phyloP scores from a whole-genome alignment of 37 sponge, comb jelly and placozoan species.

The Haliclona indistincta region DNA sequence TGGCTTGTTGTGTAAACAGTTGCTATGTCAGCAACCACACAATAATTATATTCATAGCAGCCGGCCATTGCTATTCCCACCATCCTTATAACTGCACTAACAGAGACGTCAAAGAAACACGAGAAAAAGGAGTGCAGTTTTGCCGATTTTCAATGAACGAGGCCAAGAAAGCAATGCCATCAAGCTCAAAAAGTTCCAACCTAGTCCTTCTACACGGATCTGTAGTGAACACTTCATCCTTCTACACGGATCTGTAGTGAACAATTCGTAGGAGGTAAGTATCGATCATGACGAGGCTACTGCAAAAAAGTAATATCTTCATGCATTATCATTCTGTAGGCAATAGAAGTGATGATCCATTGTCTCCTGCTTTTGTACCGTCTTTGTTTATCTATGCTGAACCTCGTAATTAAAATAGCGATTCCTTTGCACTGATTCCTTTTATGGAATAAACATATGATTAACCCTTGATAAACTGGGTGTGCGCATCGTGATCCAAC shows the following conservation, averaged over 20 bases:
- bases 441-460: too few species aligned
- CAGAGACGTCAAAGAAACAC: conserved; percentile 41
- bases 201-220: conserved; percentile 17
- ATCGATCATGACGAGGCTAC: too few species aligned
- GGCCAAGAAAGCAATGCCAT: conserved; percentile 27
- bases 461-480: too few species aligned
- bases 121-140: conserved; percentile 37
- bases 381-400: conserved; percentile 13
- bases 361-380: conserved; percentile 34
- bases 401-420: too few species aligned
- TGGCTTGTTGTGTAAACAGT: too few species aligned
- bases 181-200: conserved; percentile 19
- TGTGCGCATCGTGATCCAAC: too few species aligned
- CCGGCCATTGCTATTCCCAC: too few species aligned
- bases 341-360: conserved; percentile 14
- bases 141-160: conserved; percentile 32
- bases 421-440: too few species aligned
- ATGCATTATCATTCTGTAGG: not conserved
- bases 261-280: conserved; percentile 44
- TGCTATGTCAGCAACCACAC: too few species aligned
- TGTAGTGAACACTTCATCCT: conserved; percentile 37
- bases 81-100: conserved; percentile 25
- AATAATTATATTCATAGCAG: too few species aligned
- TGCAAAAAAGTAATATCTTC: too few species aligned
- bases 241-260: too few species aligned